Conservation (phyloP, 2,797 vertebrate species). For the Vultur gryphus region DNA sequence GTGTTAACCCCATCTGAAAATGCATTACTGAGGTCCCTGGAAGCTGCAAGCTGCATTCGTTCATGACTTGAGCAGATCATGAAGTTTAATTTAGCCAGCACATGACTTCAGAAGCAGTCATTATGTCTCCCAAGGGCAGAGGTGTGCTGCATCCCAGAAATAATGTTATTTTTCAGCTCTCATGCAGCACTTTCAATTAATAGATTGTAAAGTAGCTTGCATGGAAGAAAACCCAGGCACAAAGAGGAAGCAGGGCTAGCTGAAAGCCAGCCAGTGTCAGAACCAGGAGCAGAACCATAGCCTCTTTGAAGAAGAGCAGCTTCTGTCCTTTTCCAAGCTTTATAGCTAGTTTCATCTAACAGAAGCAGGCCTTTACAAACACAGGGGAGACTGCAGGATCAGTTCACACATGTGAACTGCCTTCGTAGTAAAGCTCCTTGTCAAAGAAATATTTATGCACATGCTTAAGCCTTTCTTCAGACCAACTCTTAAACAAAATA, state of each 20-base stretch:
- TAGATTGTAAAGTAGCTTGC: neutral
- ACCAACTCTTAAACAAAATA: neutral
- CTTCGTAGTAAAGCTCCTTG: neutral
- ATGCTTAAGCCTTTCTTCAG: neutral
- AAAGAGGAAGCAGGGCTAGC: neutral
- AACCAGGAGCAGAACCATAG: neutral
- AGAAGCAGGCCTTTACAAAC: neutral
- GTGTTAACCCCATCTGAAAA: neutral
- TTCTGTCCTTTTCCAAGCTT: neutral
- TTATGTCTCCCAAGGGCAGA: neutral
- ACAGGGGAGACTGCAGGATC: neutral
- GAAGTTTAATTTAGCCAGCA: neutral
- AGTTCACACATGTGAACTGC: neutral
- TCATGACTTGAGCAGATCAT: neutral
- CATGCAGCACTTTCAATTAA: conserved; percentile 1
- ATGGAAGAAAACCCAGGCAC: neutral
- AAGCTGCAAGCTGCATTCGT: neutral
- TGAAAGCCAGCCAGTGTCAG: neutral
- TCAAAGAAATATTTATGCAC: neutral
- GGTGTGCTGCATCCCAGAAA: conserved; percentile 17
- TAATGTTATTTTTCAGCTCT: conserved; percentile 27
- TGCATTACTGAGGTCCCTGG: neutral
- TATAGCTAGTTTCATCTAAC: neutral
- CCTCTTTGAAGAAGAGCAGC: neutral
- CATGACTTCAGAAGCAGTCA: neutral